phyloP scores from a whole-genome alignment of 2,888 invertebrate species.

The Apotomis betuletana region DNA sequence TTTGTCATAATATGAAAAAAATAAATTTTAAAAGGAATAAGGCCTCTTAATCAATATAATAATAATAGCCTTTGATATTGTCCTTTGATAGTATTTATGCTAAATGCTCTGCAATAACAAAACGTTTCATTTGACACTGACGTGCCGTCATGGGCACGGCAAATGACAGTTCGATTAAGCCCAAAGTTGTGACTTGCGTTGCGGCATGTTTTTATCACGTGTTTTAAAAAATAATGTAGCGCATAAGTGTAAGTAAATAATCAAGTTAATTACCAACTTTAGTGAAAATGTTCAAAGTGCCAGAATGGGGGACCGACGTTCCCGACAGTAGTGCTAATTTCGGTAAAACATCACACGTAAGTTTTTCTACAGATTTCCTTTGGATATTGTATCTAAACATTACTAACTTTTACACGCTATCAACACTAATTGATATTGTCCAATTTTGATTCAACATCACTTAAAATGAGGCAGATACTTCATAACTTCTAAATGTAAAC shows the following conservation, averaged over 20 bases:
- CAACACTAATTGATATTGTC: background rate
- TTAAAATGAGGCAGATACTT: background rate
- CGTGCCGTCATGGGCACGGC: background rate
- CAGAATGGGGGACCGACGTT: slow-evolving; percentile 64
- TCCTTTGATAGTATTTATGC: too few relatives aligned
- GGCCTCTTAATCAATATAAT: too few relatives aligned
- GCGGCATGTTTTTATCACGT: slow-evolving; percentile 34
- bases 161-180: slow-evolving; percentile 1
- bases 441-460: background rate
- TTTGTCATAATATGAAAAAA: too few relatives aligned
- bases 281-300: slow-evolving; percentile 64
- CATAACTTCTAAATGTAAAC: slow-evolving; percentile 27
- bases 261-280: background rate
- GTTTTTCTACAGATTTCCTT: background rate
- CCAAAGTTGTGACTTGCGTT: background rate
- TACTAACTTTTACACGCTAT: background rate
- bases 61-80: too few relatives aligned
- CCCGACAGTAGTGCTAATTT: slow-evolving; percentile 53
- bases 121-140: slow-evolving; percentile 22
- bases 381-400: background rate
- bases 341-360: slow-evolving; percentile 52
- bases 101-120: slow-evolving; percentile 3
- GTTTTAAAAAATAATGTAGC: slow-evolving; percentile 13
- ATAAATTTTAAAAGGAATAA: too few relatives aligned
- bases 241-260: slow-evolving; percentile 1